Base-by-base conservation (phyloP, 30 jellyfish, hydroid and myxozoan species). In the Haliclystus octoradiatus region DNA sequence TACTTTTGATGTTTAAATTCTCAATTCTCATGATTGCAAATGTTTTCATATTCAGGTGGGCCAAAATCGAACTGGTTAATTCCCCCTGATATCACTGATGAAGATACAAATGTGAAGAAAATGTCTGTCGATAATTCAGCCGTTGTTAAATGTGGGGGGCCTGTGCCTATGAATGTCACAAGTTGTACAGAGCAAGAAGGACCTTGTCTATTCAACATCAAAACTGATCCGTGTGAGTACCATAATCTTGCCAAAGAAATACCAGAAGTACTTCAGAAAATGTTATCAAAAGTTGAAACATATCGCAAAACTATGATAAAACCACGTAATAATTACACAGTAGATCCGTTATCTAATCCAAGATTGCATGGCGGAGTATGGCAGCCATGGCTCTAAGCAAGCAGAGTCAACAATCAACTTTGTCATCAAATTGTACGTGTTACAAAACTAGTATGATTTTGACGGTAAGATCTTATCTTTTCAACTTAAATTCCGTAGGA, bases 311-410 rank as follows among this genome's bases (percentile, higher is more conserved):
- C 73, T 26, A 78, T 78, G 92, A 68, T 78, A 4, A 69, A 69
- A n/a, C 92, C 92, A 34, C 69, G 92, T 28, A 78, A 30, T 28
- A 78, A 78, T 32, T 57, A 47, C 34, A 78, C 82, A 3, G 75
- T 62, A 50, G 95, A 84, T 46, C 88, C 93, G 14, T 75, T 61
- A 15, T 53, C 95, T 1, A 69, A 84, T 50, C 95, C 95, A 2
- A 84, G 78, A 62, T 26, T 84, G 53, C 95, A 84, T 53, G 87
- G 82, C 24, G 95, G 93, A 22, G 83, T 74, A 33, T 84, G 95
- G 95, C 80, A 70, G 76, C 93, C 95, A 1, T 84, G 95, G 92
- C n/a, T n/a, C n/a, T n/a, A n/a, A n/a, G n/a, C n/a, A n/a, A n/a
- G n/a, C n/a, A n/a, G n/a, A n/a, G n/a, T n/a, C n/a, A n/a, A n/a